phyloP scores from a whole-genome alignment of 1,140 invertebrate species.

The Pectinophora gossypiella region DNA sequence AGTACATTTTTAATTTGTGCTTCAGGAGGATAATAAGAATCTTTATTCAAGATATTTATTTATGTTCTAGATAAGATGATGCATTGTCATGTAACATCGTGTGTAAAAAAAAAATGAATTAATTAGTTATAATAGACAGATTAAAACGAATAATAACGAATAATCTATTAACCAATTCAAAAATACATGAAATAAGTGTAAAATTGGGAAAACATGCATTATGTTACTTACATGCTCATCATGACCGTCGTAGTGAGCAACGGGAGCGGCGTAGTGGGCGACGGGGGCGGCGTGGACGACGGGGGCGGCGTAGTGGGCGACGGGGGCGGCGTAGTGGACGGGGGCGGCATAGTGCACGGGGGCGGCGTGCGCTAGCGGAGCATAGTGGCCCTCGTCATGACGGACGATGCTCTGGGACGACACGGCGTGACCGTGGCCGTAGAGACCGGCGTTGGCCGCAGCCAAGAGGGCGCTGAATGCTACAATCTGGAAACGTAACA shows the following conservation, averaged over 20 bases:
- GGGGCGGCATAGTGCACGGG: constrained; percentile 9
- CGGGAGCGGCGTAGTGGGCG: constrained; percentile 25
- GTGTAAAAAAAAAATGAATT: too few species aligned
- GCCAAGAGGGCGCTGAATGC: constrained; percentile 11
- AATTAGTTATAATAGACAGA: too few species aligned
- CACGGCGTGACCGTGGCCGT: constrained; percentile 35
- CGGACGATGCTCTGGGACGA: constrained; percentile 65
- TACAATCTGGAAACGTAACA: constrained; percentile 6
- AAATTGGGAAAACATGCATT: too few species aligned
- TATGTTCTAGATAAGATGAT: too few species aligned
- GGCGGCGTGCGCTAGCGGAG: constrained; percentile 21
- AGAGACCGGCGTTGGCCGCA: constrained; percentile 8
- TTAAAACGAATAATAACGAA: too few species aligned
- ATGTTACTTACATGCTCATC: constrained; percentile 13
- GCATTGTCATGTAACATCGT: too few species aligned
- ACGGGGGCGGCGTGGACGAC: constrained; percentile 21
- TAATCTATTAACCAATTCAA: too few species aligned
- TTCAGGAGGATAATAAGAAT: too few species aligned
- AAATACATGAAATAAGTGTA: too few species aligned
- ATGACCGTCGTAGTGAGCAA: constrained; percentile 15
- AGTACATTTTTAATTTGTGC: too few species aligned
- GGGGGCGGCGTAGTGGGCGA: constrained; percentile 5
- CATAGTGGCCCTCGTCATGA: constrained; percentile 38
- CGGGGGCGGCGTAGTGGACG: constrained; percentile 10
- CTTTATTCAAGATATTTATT: too few species aligned